These are phyloP conservation scores for Huso huso DNA, from an alignment of 2,797 vertebrate species.

Conservation along the genomic window DNA sequence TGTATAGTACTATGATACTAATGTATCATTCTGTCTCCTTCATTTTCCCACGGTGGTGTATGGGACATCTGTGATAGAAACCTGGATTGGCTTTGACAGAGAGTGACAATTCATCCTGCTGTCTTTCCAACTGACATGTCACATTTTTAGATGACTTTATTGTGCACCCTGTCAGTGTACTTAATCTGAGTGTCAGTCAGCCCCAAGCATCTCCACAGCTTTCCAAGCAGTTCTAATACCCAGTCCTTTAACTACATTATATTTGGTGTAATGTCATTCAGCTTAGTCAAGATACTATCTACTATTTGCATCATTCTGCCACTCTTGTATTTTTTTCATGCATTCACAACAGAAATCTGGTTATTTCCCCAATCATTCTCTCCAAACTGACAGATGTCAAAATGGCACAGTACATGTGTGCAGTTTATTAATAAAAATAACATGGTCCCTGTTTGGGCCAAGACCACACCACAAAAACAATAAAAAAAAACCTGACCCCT, in stretches of 20 bases:
- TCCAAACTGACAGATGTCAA: constrained; percentile 66
- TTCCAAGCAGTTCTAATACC: constrained; percentile 62
- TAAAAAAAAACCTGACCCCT: no score
- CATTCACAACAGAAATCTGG: constrained; percentile 56
- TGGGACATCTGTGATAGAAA: constrained; percentile 73
- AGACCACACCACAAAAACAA: no score
- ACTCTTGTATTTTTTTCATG: constrained; percentile 36
- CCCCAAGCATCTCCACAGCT: constrained; percentile 48
- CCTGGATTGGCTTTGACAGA: constrained; percentile 73
- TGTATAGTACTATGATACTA: no score
- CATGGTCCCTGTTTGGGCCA: no score
- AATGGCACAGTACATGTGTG: constrained; percentile 28
- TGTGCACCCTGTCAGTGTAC: constrained; percentile 84
- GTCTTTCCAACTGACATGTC: constrained; percentile 81
- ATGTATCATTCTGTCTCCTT: neutral
- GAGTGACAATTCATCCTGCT: constrained; percentile 79
- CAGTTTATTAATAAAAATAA: no score
- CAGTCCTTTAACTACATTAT: constrained; percentile 76
- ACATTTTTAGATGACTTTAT: constrained; percentile 84
- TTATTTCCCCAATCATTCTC: constrained; percentile 64
- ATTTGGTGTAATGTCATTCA: constrained; percentile 75
- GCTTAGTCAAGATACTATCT: constrained; percentile 61
- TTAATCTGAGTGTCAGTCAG: constrained; percentile 83
- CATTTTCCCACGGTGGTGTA: constrained; percentile 71
- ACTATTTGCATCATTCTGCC: constrained; percentile 74